These are phyloP conservation scores for Ptychoptera contaminata DNA, from an alignment of 2,888 invertebrate species.

Conservation along the genomic window DNA sequence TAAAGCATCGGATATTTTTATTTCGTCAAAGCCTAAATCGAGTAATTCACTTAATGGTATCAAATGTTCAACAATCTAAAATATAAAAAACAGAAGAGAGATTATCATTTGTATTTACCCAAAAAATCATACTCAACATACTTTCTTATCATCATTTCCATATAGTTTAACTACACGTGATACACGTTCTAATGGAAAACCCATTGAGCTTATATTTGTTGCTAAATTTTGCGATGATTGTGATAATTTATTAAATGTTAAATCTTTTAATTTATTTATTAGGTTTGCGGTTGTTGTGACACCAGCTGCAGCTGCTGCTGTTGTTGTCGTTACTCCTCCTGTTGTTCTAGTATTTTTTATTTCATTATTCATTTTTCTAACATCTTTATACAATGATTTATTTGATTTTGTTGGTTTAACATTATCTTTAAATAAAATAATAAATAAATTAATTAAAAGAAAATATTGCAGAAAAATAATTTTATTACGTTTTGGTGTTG, in stretches of 20 bases:
- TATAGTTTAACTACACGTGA: constrained; percentile 62
- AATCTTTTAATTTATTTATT: constrained; percentile 3
- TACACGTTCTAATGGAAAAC: constrained; percentile 68
- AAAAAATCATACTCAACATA: constrained; percentile 24
- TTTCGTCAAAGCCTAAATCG: constrained; percentile 71
- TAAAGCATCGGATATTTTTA: constrained; percentile 55
- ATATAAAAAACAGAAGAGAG: constrained; percentile 13
- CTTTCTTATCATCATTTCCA: constrained; percentile 75
- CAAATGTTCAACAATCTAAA: constrained; percentile 67
- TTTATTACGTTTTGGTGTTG: not conserved
- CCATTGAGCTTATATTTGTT: constrained; percentile 68
- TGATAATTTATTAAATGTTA: constrained; percentile 25
- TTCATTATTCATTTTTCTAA: no score
- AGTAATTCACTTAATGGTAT: constrained; percentile 59
- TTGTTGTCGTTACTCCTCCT: no score
- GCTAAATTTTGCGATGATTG: constrained; percentile 48
- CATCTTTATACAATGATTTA: no score
- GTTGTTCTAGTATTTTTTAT: no score
- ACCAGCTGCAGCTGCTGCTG: no score
- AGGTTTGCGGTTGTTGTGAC: no score
- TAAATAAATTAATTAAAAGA: constrained; percentile 3
- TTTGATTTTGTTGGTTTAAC: no score
- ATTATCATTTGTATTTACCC: no score
- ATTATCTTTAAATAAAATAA: no score
- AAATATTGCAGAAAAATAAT: constrained; percentile 1